A percentile compares a stretch with the other conserved stretches of the same genome.
phyloP scores from a whole-genome alignment of 2,888 invertebrate species.

The Epinotia brunnichana region DNA sequence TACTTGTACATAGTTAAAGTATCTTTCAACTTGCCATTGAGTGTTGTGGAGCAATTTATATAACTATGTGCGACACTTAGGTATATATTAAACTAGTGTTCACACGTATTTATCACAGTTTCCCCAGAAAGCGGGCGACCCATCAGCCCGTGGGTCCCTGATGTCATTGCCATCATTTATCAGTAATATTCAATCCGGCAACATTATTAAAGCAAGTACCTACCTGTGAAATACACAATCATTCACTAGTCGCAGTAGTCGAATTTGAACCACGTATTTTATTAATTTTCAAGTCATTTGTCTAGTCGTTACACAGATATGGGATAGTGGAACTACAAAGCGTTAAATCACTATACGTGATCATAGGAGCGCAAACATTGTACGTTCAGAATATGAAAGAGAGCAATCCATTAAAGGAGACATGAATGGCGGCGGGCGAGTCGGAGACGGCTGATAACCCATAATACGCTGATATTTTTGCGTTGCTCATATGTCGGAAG shows the following conservation, averaged over 20 bases:
- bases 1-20: too few species aligned
- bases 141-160: too few species aligned
- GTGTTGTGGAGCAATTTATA: too few species aligned
- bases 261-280: neutral
- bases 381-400: slow-evolving; percentile 79
- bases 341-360: slow-evolving; percentile 73
- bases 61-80: too few species aligned
- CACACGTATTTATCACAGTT: neutral
- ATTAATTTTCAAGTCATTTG: neutral
- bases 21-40: too few species aligned
- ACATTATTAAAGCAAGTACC: neutral
- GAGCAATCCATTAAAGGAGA: slow-evolving; percentile 81
- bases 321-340: slow-evolving; percentile 60
- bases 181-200: neutral
- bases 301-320: slow-evolving; percentile 42
- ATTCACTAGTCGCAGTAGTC: neutral
- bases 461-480: slow-evolving; percentile 84
- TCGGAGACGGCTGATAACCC: slow-evolving; percentile 80
- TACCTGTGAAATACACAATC: neutral
- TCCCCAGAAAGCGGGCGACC: neutral
- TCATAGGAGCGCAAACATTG: slow-evolving; percentile 77
- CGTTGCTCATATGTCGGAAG: slow-evolving; percentile 84
- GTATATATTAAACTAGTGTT: neutral
- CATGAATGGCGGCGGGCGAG: slow-evolving; percentile 69
- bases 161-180: too few species aligned